phyloP scores from a whole-genome alignment of 2,797 vertebrate species.

The Loriculus beryllinus region DNA sequence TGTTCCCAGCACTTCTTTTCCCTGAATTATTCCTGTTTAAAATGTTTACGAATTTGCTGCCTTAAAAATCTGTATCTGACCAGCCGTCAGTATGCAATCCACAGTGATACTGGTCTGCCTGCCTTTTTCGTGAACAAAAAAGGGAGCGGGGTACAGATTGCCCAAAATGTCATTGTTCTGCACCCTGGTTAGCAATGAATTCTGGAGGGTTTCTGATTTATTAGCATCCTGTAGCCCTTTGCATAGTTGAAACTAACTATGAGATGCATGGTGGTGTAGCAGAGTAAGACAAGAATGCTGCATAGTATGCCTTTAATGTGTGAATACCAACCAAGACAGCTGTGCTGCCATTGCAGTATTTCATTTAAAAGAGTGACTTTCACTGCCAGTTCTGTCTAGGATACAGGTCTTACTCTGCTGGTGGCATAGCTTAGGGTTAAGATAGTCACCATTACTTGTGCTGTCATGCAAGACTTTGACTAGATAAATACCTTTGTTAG shows the following conservation, averaged over 20 bases:
- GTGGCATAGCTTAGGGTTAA: background rate
- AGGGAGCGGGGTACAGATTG: accelerated
- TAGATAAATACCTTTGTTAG: background rate
- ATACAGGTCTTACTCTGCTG: background rate
- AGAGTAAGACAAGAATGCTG: background rate
- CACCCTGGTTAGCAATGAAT: background rate
- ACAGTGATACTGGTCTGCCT: background rate
- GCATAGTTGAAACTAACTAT: background rate
- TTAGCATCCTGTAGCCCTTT: background rate
- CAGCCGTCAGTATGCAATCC: background rate
- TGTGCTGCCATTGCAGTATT: background rate
- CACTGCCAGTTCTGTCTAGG: background rate
- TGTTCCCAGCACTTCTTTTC: background rate
- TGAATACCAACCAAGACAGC: background rate
- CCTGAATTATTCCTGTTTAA: background rate
- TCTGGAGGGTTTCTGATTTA: background rate
- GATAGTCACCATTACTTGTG: background rate
- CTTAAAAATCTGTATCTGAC: background rate
- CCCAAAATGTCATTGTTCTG: background rate
- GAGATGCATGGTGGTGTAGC: background rate
- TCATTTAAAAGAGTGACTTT: background rate
- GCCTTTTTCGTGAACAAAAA: background rate
- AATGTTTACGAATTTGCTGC: background rate
- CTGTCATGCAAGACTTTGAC: background rate
- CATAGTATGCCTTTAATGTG: background rate